Conservation (phyloP, 2,113 vertebrate genomes). For the Seriola dumerili region DNA sequence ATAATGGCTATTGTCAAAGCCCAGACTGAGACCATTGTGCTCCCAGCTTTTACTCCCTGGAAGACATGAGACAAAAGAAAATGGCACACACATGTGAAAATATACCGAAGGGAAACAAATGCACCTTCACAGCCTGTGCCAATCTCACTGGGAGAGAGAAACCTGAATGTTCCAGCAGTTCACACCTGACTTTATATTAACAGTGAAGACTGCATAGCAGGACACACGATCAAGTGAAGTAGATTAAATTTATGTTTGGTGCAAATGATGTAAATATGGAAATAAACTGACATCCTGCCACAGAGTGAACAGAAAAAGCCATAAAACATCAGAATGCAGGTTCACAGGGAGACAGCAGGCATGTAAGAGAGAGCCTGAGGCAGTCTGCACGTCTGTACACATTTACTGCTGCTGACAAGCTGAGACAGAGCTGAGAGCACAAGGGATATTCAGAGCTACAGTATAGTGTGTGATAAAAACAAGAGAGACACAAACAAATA, state of each 20-base stretch:
- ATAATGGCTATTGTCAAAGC: conserved; percentile 74
- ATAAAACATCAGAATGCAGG: conserved; percentile 16
- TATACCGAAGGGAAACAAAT: conserved; percentile 35
- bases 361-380: conserved; percentile 35
- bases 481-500: background rate
- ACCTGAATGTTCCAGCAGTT: background rate
- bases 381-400: conserved; percentile 49
- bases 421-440: conserved; percentile 17
- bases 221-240: background rate
- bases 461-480: background rate
- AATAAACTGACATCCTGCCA: background rate
- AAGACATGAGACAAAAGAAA: conserved; percentile 52
- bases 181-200: background rate
- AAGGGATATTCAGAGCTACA: background rate
- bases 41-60: conserved; percentile 63
- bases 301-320: background rate
- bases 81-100: conserved; percentile 43
- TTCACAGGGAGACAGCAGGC: conserved; percentile 25
- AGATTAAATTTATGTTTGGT: background rate
- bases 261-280: background rate
- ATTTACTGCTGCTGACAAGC: conserved; percentile 51
- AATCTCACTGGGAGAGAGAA: conserved; percentile 1
- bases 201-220: background rate
- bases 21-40: conserved; percentile 80
- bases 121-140: conserved; percentile 11